Base-by-base conservation (phyloP, 2,113 vertebrate genomes). In the Embiotoca jacksoni region DNA sequence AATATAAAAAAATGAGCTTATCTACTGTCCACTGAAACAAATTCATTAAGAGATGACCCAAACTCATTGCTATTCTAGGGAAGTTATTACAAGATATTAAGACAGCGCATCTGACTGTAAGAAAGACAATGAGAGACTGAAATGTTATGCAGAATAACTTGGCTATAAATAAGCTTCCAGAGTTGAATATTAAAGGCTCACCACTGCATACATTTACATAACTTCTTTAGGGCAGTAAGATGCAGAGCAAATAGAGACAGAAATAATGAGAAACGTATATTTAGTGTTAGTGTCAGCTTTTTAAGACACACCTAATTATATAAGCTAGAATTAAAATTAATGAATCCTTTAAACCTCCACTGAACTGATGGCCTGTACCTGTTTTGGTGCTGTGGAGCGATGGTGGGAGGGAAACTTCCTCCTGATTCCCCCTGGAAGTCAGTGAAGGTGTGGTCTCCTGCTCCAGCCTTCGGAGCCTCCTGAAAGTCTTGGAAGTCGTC, bases 401-500 rank as follows among this genome's bases (percentile, higher is more conserved):
- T 75, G 41, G 92, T 67, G 80, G 93, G 93, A 57, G 96, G 93
- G 46, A 95, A 94, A 66, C 92, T 91, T 85, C 93, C 88, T 11
- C 93, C 82, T 0, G 90, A 92, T 4, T 97, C 97, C 31, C 94
- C 95, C 78, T 97, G 96, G 89, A 99, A 99, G 81, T 98, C 96
- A 39, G 93, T 70, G 90, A 99, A 99, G 3, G 96, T 92, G 31
- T 96, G 96, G 67, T 98, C 97, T 41, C 95, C 94, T 3, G 92
- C 90, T 69, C 95, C 97, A 30, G 96, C 93, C 85, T 97, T 99
- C 0, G 98, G 97, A 49, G 98, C 98, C 87, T 99, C 98, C 91
- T 99, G 98, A 86, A 99, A 99, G 77, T 99, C 98, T 86, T 99
- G 98, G 91, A 99, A 99, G 84, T 99, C 98, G 7, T 99, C 98